Base-by-base conservation (phyloP, 1,140 invertebrate species). In the Lethrus apterus region DNA sequence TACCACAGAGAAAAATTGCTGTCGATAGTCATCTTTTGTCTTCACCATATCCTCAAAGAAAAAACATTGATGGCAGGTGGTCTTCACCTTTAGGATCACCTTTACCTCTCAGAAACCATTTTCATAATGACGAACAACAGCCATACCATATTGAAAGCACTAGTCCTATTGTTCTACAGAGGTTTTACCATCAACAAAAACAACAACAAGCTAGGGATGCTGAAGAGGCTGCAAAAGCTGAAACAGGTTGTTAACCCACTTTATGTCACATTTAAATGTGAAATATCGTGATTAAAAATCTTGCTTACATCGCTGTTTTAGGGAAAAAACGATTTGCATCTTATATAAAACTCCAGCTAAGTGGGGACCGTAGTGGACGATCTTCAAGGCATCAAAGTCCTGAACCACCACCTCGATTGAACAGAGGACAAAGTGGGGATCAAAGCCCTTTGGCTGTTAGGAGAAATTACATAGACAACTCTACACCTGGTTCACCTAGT, bases 261-360 rank as follows among this genome's bases (percentile, higher is more conserved):
- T 19, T 9, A 4, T 8, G 15, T 41, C n/a, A n/a, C n/a, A n/a
- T n/a, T n/a, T n/a, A n/a, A n/a, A n/a, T n/a, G n/a, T n/a, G n/a
- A n/a, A n/a, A n/a, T n/a, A n/a, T n/a, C n/a, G n/a, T n/a, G n/a
- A n/a, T n/a, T n/a, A n/a, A n/a, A n/a, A n/a, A n/a, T n/a, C n/a
- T n/a, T n/a, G n/a, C 14, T 17, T 44, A 18, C n/a, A n/a, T n/a
- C n/a, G n/a, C n/a, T n/a, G 15, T 43, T 59, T 14, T 35, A 62
- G 70, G 69, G 42, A 72, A 77, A 55, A 76, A 76, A 55, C 78
- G 83, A 57, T 83, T 86, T 66, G 78, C 82, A 57, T 83, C 83
- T 48, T 86, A 86, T 69, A 79, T 87, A 54, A 84, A 85, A 70
- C 76, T 79, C 67, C 78, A 81, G 69, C 67, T 76, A 55, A 65